These are phyloP conservation scores for Drosophila murphyi DNA, from an alignment of 1,140 invertebrate species.

Conservation along the genomic window DNA sequence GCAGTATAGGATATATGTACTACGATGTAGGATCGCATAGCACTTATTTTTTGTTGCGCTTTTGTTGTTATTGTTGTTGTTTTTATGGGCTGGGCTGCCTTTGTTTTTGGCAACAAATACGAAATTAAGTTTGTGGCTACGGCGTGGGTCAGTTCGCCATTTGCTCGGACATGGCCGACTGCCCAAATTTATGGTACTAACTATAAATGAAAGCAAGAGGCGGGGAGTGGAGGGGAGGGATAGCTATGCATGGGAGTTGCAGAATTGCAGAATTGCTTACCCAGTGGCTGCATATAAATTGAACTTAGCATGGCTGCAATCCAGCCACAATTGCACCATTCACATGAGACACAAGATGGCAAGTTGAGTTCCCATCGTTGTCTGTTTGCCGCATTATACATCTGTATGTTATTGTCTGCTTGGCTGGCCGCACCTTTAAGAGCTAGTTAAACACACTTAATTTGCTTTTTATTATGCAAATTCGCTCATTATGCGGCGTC, in stretches of 20 bases:
- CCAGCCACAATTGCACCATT: slow-evolving; percentile 16
- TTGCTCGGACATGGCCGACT: slow-evolving; percentile 60
- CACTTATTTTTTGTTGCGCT: background rate
- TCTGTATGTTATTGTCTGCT: slow-evolving; percentile 21
- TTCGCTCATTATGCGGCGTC: slow-evolving; percentile 66
- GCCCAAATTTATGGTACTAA: slow-evolving; percentile 55
- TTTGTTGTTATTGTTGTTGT: background rate
- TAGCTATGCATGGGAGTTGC: background rate
- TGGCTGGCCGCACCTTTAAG: slow-evolving; percentile 46
- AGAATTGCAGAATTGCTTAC: slow-evolving; percentile 26
- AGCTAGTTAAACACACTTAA: slow-evolving; percentile 48
- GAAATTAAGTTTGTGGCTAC: slow-evolving; percentile 57
- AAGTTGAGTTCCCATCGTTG: slow-evolving; percentile 20
- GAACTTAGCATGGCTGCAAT: slow-evolving; percentile 46
- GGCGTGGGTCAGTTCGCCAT: slow-evolving; percentile 36
- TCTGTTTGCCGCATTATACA: background rate
- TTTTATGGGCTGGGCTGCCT: slow-evolving; percentile 11
- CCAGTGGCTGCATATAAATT: slow-evolving; percentile 61
- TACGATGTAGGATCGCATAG: background rate
- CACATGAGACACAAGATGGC: slow-evolving; percentile 19
- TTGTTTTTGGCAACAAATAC: slow-evolving; percentile 65
- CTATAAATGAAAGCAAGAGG: slow-evolving; percentile 3
- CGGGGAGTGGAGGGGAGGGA: too few relatives aligned
- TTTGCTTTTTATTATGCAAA: slow-evolving; percentile 77
- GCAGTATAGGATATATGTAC: background rate